A percentile compares a stretch with the other conserved stretches of the same genome.
phyloP scores from a whole-genome alignment of 2,888 invertebrate genomes.

The Beris chalybata region DNA sequence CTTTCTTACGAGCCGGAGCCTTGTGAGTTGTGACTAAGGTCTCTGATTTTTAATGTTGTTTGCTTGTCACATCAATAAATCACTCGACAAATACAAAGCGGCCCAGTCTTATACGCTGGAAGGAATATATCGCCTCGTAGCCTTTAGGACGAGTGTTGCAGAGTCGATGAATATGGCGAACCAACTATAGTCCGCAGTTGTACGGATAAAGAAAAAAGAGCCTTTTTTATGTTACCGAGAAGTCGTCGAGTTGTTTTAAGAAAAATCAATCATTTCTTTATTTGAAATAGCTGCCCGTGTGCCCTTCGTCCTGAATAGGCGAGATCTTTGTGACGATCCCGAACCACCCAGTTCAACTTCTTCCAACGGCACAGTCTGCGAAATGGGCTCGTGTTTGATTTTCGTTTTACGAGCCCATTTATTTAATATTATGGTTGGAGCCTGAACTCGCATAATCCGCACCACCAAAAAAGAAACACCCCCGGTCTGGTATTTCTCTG shows the following conservation, averaged over 20 bases:
- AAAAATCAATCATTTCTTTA: slow-evolving; percentile 36
- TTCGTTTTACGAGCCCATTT: slow-evolving; percentile 36
- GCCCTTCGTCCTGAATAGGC: no score
- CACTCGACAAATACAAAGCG: slow-evolving; percentile 36
- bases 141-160: slow-evolving; percentile 1
- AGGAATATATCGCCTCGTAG: slow-evolving; percentile 21
- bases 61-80: slow-evolving; percentile 40
- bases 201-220: neutral
- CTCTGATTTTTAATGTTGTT: slow-evolving; percentile 35
- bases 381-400: slow-evolving; percentile 33
- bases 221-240: slow-evolving; percentile 20
- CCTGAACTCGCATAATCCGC: slow-evolving; percentile 9
- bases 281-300: neutral
- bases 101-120: slow-evolving; percentile 16
- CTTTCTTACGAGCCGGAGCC: no score
- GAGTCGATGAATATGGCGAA: neutral
- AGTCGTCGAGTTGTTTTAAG: slow-evolving; percentile 21
- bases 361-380: slow-evolving; percentile 1
- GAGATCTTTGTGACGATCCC: no score
- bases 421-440: slow-evolving; percentile 14
- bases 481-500: no score
- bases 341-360: slow-evolving; percentile 10
- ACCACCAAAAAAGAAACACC: neutral
- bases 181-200: neutral
- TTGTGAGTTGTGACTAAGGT: slow-evolving; percentile 2